A percentile compares a stretch with the other conserved stretches of the same genome.
phyloP scores from a whole-genome alignment of 2,113 vertebrate species.

The Megaleporinus macrocephalus region DNA sequence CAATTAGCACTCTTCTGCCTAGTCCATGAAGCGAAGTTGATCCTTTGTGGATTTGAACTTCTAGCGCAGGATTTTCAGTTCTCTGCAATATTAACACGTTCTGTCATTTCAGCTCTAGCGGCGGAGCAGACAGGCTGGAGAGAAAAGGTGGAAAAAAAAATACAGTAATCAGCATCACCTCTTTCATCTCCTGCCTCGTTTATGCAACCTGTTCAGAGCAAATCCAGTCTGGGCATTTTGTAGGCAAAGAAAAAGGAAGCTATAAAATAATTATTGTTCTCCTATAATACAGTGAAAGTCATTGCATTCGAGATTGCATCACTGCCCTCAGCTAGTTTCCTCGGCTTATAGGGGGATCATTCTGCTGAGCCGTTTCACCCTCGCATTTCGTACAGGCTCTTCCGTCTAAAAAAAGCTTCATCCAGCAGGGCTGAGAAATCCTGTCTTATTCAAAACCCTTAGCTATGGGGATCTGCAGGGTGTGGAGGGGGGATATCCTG shows the following conservation, averaged over 20 bases:
- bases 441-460: constrained; percentile 41
- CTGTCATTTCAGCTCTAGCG: constrained; percentile 23
- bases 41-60: constrained; percentile 12
- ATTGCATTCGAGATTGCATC: constrained; percentile 31
- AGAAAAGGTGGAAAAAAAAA: background rate
- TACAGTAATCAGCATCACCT: constrained; percentile 18
- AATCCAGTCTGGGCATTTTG: background rate
- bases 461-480: constrained; percentile 36
- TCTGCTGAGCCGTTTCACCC: constrained; percentile 1
- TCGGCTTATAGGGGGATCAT: constrained; percentile 20
- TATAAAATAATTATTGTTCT: constrained; percentile 26
- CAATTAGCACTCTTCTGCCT: constrained; percentile 11
- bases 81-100: constrained; percentile 9
- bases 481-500: constrained; percentile 18
- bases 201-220: background rate
- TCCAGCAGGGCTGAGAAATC: constrained; percentile 37
- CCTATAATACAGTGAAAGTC: constrained; percentile 4
- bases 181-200: background rate
- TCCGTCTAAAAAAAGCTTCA: constrained; percentile 26
- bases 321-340: constrained; percentile 29
- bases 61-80: background rate
- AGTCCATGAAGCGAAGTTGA: background rate
- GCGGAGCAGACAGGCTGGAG: background rate
- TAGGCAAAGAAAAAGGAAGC: background rate
- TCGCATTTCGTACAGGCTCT: constrained; percentile 13